Conservation (phyloP, 2,113 vertebrate species). For the Neotragus pygmaeus region DNA sequence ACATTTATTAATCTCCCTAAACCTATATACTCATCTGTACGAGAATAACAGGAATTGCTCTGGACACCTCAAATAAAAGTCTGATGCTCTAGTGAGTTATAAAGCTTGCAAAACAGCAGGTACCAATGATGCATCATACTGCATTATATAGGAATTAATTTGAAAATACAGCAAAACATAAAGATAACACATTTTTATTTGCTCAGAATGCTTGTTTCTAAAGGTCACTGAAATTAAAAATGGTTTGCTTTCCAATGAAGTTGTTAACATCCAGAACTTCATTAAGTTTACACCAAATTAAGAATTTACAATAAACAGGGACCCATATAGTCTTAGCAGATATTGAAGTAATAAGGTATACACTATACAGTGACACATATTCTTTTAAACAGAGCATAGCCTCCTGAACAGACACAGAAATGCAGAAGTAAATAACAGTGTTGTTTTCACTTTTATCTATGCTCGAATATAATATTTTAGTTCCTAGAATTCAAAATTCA, state of each 20-base stretch:
- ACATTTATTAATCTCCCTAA: neutral
- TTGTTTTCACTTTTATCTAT: neutral
- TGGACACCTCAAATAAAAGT: neutral
- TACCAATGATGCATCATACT: neutral
- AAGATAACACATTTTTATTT: slow-evolving; percentile 57
- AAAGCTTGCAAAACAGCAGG: neutral
- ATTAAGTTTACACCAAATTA: slow-evolving; percentile 16
- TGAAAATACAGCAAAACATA: neutral
- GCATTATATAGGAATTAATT: neutral
- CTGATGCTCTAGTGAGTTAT: neutral
- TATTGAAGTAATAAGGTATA: neutral
- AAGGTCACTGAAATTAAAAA: slow-evolving; percentile 32
- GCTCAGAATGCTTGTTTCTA: neutral
- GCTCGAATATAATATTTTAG: neutral
- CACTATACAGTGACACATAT: neutral
- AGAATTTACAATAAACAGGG: neutral
- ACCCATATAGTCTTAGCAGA: neutral
- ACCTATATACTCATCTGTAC: neutral
- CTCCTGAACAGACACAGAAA: neutral
- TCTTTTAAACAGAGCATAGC: neutral
- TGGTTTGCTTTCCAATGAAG: slow-evolving; percentile 25
- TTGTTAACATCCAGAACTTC: slow-evolving; percentile 35
- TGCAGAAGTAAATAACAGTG: neutral
- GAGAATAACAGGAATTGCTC: neutral
- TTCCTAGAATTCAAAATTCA: slow-evolving; percentile 20